Conservation (phyloP, 2,113 vertebrate species). For the Festucalex cinctus region DNA sequence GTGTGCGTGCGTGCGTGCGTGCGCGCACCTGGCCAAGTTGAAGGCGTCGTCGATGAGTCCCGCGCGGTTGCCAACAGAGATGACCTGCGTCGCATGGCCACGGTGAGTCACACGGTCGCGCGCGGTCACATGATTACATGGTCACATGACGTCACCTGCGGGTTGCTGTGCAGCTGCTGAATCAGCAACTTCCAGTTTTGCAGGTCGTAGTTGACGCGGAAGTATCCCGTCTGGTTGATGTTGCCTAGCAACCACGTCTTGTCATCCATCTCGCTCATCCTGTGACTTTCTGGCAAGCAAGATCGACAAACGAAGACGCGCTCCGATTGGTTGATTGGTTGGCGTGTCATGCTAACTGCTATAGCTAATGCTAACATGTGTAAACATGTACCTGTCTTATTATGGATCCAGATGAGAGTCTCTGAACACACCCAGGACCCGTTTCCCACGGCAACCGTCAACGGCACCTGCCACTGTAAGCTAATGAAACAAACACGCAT, state of each 20-base stretch:
- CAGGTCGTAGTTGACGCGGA: conserved; percentile 95
- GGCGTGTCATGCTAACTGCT: too few species aligned
- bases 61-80: conserved; percentile 93
- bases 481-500: conserved; percentile 72
- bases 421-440: conserved; percentile 80
- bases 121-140: not conserved
- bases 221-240: conserved; percentile 97
- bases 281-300: conserved; percentile 88
- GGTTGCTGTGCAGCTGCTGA: conserved; percentile 86
- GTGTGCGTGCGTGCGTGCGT: not conserved
- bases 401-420: conserved; percentile 95
- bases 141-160: conserved; percentile 68
- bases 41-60: conserved; percentile 94
- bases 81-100: conserved; percentile 70
- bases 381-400: conserved; percentile 83
- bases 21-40: conserved; percentile 90
- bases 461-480: conserved; percentile 92
- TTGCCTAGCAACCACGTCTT: conserved; percentile 91
- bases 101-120: not conserved
- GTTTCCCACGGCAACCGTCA: conserved; percentile 93
- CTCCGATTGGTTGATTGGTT: too few species aligned
- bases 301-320: too few species aligned
- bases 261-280: conserved; percentile 78
- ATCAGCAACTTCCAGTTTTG: conserved; percentile 94
- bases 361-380: too few species aligned